These are phyloP conservation scores for Typhlomys cinereus DNA, from an alignment of 2,113 vertebrate genomes.

Conservation along the genomic window DNA sequence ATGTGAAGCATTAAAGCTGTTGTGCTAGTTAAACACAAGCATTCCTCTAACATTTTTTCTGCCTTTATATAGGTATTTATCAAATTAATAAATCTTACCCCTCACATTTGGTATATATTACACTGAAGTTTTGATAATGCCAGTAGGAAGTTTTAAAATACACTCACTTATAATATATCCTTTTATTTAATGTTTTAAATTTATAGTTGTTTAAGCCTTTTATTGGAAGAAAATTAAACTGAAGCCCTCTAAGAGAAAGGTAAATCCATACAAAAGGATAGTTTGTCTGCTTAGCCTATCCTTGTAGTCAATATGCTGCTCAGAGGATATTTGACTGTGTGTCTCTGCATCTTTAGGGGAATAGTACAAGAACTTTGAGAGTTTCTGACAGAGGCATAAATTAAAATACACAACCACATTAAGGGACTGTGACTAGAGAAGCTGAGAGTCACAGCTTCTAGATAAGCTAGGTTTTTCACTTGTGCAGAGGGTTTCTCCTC, in stretches of 20 bases:
- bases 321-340: background rate
- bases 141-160: background rate
- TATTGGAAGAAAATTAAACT: conserved; percentile 11
- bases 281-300: background rate
- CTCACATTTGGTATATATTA: background rate
- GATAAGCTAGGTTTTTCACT: background rate
- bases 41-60: background rate
- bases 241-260: background rate
- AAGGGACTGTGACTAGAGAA: background rate
- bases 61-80: background rate
- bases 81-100: background rate
- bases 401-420: background rate
- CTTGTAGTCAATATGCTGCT: background rate
- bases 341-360: background rate
- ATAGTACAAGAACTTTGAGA: background rate
- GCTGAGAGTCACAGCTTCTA: background rate
- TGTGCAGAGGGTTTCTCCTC: background rate
- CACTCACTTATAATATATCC: background rate
- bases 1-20: background rate
- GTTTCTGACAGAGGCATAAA: background rate
- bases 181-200: conserved; percentile 26
- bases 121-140: background rate
- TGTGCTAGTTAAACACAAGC: background rate
- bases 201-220: background rate
- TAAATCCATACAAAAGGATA: background rate